These are phyloP conservation scores for Drosophila tanythrix DNA, from an alignment of 2,888 invertebrate species.

Conservation along the genomic window DNA sequence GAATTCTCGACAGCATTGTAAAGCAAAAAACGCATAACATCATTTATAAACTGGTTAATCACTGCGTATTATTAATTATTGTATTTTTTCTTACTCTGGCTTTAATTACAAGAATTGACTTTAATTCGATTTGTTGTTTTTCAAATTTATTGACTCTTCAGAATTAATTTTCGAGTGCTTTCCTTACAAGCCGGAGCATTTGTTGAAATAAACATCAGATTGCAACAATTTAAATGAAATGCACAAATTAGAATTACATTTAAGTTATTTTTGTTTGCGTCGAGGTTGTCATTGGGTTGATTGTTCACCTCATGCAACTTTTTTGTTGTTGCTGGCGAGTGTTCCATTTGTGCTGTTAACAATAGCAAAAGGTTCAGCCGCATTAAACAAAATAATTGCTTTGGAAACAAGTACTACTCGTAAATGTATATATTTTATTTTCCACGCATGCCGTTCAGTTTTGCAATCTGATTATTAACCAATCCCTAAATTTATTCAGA, in stretches of 20 bases:
- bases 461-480: slow-evolving; percentile 32
- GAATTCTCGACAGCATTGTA: slow-evolving; percentile 2
- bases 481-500: not conserved
- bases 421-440: not conserved
- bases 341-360: slow-evolving; percentile 51
- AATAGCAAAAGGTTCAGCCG: slow-evolving; percentile 60
- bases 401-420: slow-evolving; percentile 12
- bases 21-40: slow-evolving; percentile 19
- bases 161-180: not conserved
- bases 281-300: slow-evolving; percentile 43
- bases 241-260: not conserved
- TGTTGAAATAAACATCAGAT: not conserved
- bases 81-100: slow-evolving; percentile 7
- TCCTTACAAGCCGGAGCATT: not conserved
- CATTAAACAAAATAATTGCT: slow-evolving; percentile 71
- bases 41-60: slow-evolving; percentile 47
- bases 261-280: slow-evolving; percentile 13
- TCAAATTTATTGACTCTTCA: slow-evolving; percentile 16
- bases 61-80: slow-evolving; percentile 8
- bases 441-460: slow-evolving; percentile 5
- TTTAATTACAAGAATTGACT: slow-evolving; percentile 37
- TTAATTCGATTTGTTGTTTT: slow-evolving; percentile 13
- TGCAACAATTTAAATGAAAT: slow-evolving; percentile 8
- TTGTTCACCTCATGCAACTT: slow-evolving; percentile 3
- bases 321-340: not conserved